Evolutionary conservation across 2,797 vertebrate species (phyloP).

Genomic region (Spondyliosoma cantharus): DNA sequence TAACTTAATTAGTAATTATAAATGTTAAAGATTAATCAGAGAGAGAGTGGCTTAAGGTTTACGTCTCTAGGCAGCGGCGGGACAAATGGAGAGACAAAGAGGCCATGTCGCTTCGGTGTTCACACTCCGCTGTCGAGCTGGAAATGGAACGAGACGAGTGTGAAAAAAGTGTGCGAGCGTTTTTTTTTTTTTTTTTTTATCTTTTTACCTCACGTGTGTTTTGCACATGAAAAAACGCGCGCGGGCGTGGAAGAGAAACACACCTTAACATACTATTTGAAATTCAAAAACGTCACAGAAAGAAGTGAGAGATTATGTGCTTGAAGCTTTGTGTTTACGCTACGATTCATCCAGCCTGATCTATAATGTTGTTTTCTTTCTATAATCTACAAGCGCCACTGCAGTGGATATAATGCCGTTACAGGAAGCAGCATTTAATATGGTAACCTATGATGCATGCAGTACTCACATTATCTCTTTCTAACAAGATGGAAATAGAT

Average conservation of each 20-base stretch:
- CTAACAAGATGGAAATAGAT: constrained; percentile 85
- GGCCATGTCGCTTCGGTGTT: constrained; percentile 85
- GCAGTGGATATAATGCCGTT: constrained; percentile 62
- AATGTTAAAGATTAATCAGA: constrained; percentile 98
- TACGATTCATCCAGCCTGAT: constrained; percentile 17
- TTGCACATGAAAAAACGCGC: neutral
- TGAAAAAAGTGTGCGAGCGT: constrained; percentile 46
- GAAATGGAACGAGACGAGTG: constrained; percentile 59
- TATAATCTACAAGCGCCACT: constrained; percentile 50
- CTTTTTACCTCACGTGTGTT: constrained; percentile 12
- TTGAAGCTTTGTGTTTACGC: neutral
- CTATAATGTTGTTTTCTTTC: constrained; percentile 31
- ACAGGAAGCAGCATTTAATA: constrained; percentile 75
- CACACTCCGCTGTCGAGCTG: constrained; percentile 68
- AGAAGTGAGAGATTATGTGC: neutral
- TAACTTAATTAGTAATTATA: constrained; percentile 99
- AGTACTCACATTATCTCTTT: constrained; percentile 78
- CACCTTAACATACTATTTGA: neutral
- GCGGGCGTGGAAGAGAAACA: neutral
- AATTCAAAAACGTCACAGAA: neutral
- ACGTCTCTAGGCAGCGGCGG: constrained; percentile 86
- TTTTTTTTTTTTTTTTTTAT: constrained; percentile 14
- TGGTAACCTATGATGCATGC: constrained; percentile 76
- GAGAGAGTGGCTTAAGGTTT: constrained; percentile 94
- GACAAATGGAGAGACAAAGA: constrained; percentile 89